Percentiles rank a stretch among this genome's conserved stretches.
These are phyloP conservation scores for Characodon lateralis DNA, from an alignment of 2,797 vertebrate species.

Conservation along the genomic window DNA sequence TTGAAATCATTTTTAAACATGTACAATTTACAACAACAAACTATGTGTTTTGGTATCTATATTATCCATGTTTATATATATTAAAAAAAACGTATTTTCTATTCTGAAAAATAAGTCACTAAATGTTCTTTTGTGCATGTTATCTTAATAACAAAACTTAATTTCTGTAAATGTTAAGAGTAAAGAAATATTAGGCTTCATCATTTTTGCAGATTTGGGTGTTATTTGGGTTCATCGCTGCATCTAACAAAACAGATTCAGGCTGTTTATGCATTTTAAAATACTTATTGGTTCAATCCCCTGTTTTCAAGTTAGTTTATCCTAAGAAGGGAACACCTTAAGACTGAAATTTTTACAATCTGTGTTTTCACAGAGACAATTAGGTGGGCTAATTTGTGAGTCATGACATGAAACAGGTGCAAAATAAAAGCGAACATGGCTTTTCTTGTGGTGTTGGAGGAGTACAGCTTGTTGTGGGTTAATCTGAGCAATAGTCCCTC, in stretches of 20 bases:
- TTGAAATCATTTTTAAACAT: too few species aligned
- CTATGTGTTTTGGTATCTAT: too few species aligned
- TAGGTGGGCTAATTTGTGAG: background rate
- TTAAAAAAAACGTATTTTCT: too few species aligned
- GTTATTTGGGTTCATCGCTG: background rate
- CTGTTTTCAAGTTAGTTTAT: background rate
- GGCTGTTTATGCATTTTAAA: background rate
- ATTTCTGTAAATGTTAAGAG: background rate
- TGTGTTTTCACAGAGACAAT: constrained; percentile 6
- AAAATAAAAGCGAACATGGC: constrained; percentile 27
- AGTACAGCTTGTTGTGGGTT: constrained; percentile 41
- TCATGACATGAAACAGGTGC: constrained; percentile 16
- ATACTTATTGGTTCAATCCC: background rate
- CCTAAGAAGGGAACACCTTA: too few species aligned
- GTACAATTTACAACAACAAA: too few species aligned
- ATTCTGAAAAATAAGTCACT: too few species aligned
- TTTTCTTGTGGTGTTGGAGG: constrained; percentile 29
- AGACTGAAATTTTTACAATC: background rate
- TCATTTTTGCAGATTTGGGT: background rate
- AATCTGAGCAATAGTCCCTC: constrained; percentile 40
- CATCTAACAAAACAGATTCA: background rate
- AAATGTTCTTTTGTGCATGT: background rate
- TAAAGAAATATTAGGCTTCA: background rate
- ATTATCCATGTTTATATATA: too few species aligned
- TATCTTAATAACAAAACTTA: too few species aligned